phyloP scores from a whole-genome alignment of 2,113 vertebrate genomes.

The Scartelaos histophorus region DNA sequence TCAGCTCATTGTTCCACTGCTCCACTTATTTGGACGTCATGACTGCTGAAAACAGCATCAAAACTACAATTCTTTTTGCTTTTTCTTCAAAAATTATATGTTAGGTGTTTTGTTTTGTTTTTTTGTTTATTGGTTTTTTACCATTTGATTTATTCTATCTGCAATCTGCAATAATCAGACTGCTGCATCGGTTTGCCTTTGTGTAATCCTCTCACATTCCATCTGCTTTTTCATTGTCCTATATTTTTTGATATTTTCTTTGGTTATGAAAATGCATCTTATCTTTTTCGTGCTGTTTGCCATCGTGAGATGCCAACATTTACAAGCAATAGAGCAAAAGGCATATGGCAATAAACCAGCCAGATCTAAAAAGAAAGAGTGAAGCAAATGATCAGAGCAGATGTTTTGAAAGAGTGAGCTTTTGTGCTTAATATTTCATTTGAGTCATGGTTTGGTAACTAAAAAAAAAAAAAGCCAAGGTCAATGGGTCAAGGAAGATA shows the following conservation, averaged over 20 bases:
- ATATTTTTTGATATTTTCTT: background rate
- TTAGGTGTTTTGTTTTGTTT: background rate
- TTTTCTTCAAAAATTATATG: background rate
- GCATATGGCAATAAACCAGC: constrained; percentile 34
- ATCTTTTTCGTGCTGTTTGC: constrained; percentile 14
- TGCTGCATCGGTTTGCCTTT: background rate
- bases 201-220: constrained; percentile 2
- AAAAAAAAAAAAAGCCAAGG: background rate
- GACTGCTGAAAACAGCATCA: constrained; percentile 1
- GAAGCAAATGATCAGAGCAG: constrained; percentile 41
- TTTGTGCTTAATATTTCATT: background rate
- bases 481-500: background rate
- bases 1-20: constrained; percentile 22
- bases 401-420: constrained; percentile 3
- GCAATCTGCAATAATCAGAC: background rate
- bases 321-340: constrained; percentile 16
- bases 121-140: background rate
- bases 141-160: background rate
- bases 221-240: constrained; percentile 4
- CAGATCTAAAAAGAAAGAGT: constrained; percentile 18
- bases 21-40: constrained; percentile 13
- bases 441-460: background rate
- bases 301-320: constrained; percentile 9
- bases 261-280: background rate
- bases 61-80: background rate